Percentiles rank a stretch among this genome's conserved stretches.
Conservation (phyloP, 2,113 vertebrate genomes). For the Oncorhynchus masou region DNA sequence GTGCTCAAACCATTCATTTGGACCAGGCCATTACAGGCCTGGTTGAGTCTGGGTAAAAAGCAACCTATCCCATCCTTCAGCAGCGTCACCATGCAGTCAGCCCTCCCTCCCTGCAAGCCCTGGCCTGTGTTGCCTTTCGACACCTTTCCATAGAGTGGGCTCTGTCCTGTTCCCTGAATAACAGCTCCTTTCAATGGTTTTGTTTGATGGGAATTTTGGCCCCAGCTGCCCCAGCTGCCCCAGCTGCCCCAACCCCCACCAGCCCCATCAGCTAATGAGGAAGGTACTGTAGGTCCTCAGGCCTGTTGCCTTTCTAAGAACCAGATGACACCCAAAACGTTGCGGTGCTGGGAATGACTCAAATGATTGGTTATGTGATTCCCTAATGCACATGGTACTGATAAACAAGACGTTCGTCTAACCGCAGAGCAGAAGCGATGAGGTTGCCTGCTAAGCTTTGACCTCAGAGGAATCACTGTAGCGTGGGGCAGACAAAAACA, state of each 20-base stretch:
- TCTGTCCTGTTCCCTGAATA: constrained; percentile 20
- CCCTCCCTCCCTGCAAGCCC: not conserved
- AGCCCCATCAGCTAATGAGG: not conserved
- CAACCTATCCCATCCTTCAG: constrained; percentile 10
- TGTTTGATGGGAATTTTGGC: not conserved
- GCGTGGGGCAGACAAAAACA: too few species aligned
- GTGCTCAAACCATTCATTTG: constrained; percentile 16
- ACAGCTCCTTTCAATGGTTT: constrained; percentile 15
- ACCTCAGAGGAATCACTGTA: too few species aligned
- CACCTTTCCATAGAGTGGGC: constrained; percentile 19
- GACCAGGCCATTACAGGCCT: constrained; percentile 7
- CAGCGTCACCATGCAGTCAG: constrained; percentile 2
- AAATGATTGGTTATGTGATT: too few species aligned
- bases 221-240: not conserved
- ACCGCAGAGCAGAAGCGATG: too few species aligned
- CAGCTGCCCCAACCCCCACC: too few species aligned
- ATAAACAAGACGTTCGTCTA: too few species aligned
- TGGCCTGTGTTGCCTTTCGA: constrained; percentile 13
- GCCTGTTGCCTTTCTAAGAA: not conserved
- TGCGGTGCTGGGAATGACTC: too few species aligned
- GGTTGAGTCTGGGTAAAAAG: not conserved
- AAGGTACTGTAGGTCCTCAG: not conserved
- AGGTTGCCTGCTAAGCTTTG: too few species aligned
- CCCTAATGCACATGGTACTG: too few species aligned
- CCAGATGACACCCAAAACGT: not conserved